Conservation (phyloP, 64 coral and sea anemone species). For the Porites lutea region DNA sequence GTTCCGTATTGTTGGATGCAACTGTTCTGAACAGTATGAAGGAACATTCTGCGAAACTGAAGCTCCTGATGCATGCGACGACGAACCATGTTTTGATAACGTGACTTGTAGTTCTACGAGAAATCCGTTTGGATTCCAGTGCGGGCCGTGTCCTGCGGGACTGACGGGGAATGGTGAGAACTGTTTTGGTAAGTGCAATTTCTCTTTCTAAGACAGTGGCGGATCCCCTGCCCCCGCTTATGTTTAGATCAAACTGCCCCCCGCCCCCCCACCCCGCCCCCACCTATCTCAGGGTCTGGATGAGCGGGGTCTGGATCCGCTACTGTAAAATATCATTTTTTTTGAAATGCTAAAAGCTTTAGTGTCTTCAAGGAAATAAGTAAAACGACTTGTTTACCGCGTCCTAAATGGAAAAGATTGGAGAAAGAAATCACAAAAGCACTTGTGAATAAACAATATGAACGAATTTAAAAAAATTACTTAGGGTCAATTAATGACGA, state of each 20-base stretch:
- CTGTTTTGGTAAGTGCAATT: conserved; percentile 42
- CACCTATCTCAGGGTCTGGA: too few relatives aligned
- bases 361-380: neutral
- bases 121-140: conserved; percentile 35
- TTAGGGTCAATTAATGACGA: too few relatives aligned
- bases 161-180: conserved; percentile 47
- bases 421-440: too few relatives aligned
- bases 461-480: too few relatives aligned
- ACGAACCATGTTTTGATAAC: conserved; percentile 41
- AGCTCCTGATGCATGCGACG: conserved; percentile 17
- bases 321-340: too few relatives aligned
- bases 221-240: neutral
- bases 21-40: conserved; percentile 28
- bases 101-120: conserved; percentile 24
- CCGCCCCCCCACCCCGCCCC: too few relatives aligned
- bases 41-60: conserved; percentile 45
- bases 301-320: too few relatives aligned
- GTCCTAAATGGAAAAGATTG: neutral
- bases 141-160: conserved; percentile 52
- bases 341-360: too few relatives aligned
- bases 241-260: neutral
- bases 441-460: too few relatives aligned
- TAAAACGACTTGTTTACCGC: neutral
- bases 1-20: conserved; percentile 50
- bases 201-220: neutral